Conservation (phyloP, 2,888 invertebrate genomes). For the Chymomyza fuscimana region DNA sequence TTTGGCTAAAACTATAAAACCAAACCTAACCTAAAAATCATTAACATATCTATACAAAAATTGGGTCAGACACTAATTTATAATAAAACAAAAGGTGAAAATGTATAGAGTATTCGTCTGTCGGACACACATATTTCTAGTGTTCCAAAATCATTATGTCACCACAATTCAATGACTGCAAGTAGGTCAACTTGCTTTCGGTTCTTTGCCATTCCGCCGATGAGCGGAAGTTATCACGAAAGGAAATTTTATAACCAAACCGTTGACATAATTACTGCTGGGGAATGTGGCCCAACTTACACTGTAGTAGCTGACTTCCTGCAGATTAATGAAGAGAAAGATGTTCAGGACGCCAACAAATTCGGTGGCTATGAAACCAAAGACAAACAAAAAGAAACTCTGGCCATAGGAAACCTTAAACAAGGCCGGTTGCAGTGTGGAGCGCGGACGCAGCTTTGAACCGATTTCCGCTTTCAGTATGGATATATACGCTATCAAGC, state of each 20-base stretch:
- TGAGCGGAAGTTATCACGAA: conserved; percentile 18
- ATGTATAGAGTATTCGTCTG: too few species aligned
- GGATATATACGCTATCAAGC: conserved; percentile 95
- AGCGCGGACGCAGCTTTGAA: conserved; percentile 90
- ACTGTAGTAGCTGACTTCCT: conserved; percentile 77
- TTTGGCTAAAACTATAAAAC: too few species aligned
- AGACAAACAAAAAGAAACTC: conserved; percentile 91
- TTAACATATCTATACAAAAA: too few species aligned
- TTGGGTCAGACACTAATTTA: too few species aligned
- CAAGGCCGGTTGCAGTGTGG: conserved; percentile 87
- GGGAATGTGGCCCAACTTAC: conserved; percentile 65
- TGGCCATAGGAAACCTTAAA: conserved; percentile 94
- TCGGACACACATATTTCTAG: too few species aligned
- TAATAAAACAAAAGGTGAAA: too few species aligned
- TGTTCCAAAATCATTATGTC: too few species aligned
- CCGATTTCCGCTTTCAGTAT: conserved; percentile 95
- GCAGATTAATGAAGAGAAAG: conserved; percentile 87
- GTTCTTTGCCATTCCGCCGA: conserved; percentile 3
- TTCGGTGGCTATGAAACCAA: conserved; percentile 91
- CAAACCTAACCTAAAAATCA: too few species aligned
- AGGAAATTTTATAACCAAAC: conserved; percentile 11
- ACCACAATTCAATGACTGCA: neutral
- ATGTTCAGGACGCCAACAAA: conserved; percentile 92
- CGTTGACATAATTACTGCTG: conserved; percentile 24
- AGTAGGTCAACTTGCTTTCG: neutral